These are phyloP conservation scores for Scaptomyza cyrtandrae DNA, from an alignment of 2,888 invertebrate species.

Conservation along the genomic window DNA sequence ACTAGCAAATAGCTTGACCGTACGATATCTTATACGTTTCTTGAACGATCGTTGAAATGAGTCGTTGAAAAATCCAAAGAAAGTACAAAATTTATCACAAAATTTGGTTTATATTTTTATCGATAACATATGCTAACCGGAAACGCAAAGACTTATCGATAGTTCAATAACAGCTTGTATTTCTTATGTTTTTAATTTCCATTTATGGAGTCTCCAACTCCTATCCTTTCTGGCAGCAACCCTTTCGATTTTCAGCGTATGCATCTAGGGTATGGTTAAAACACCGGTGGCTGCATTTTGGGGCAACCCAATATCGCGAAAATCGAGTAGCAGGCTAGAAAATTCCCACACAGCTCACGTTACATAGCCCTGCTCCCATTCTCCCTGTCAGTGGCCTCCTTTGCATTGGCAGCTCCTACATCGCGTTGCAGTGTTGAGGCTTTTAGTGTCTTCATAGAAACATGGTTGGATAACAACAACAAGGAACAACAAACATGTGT, in stretches of 20 bases:
- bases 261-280: neutral
- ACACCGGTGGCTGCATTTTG: conserved; percentile 40
- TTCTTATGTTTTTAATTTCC: too few relatives aligned
- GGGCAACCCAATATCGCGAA: conserved; percentile 36
- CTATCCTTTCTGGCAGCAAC: too few relatives aligned
- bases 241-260: neutral
- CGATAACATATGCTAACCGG: too few relatives aligned
- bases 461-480: neutral
- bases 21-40: too few relatives aligned
- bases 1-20: too few relatives aligned
- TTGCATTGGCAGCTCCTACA: conserved; percentile 1
- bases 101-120: too few relatives aligned
- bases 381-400: conserved; percentile 7
- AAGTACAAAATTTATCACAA: too few relatives aligned
- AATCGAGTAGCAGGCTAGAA: neutral
- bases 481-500: conserved; percentile 1
- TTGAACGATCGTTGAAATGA: too few relatives aligned
- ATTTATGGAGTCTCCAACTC: too few relatives aligned
- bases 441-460: conserved; percentile 15
- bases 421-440: conserved; percentile 10
- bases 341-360: neutral
- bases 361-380: neutral
- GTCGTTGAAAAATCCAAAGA: too few relatives aligned
- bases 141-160: too few relatives aligned
- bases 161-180: too few relatives aligned